phyloP scores from a whole-genome alignment of 2,113 vertebrate species.

The Heloderma charlesbogerti region DNA sequence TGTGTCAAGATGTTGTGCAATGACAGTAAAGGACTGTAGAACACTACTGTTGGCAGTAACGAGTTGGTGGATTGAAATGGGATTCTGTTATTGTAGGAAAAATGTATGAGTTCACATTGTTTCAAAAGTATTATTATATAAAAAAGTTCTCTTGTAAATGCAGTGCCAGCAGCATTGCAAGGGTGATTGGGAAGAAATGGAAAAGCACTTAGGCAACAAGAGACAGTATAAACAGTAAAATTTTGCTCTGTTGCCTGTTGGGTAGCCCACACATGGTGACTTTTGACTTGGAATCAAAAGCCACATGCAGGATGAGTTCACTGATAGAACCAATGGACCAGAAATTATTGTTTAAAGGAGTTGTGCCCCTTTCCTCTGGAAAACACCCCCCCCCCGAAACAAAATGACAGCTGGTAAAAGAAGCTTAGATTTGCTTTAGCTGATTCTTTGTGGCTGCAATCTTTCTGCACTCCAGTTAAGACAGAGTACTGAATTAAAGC shows the following conservation, averaged over 20 bases:
- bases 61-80: rapidly evolving
- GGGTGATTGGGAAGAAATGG: conserved; percentile 16
- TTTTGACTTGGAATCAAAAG: conserved; percentile 33
- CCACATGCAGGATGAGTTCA: conserved; percentile 26
- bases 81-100: conserved; percentile 26
- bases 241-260: background rate
- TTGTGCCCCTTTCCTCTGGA: background rate
- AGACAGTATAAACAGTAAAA: conserved; percentile 5
- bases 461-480: background rate
- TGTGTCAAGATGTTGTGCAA: conserved; percentile 33
- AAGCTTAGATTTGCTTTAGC: background rate
- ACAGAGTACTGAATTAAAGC: background rate
- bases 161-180: conserved; percentile 1
- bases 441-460: background rate
- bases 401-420: background rate
- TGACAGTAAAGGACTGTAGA: conserved; percentile 13
- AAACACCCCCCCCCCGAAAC: background rate
- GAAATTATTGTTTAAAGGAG: background rate
- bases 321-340: conserved; percentile 17
- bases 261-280: background rate
- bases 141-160: background rate
- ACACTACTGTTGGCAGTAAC: background rate
- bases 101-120: rapidly evolving
- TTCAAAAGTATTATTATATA: background rate
- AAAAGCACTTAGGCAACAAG: conserved; percentile 5